Conservation (phyloP, 2,797 vertebrate species). For the Jordanella pulchra region DNA sequence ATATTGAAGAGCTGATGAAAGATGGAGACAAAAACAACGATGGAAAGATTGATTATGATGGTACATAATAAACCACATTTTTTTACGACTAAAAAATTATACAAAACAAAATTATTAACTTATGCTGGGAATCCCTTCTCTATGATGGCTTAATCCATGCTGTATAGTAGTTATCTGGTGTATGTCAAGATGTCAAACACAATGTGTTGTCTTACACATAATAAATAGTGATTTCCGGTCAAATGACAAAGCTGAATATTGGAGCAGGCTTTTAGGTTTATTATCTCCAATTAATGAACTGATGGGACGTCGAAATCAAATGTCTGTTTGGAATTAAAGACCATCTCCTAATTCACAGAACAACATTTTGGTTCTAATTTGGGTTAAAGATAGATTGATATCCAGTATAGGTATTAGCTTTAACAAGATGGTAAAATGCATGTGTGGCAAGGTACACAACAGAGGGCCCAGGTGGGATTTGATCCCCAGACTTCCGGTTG, state of each 20-base stretch:
- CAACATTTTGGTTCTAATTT: background rate
- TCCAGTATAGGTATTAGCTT: background rate
- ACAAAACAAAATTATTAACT: background rate
- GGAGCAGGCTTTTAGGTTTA: background rate
- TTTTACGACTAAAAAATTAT: background rate
- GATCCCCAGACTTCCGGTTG: no score
- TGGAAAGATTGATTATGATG: conserved; percentile 84
- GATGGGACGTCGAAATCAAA: background rate
- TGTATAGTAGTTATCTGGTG: no score
- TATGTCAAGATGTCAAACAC: no score
- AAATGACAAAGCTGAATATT: no score
- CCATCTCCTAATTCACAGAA: background rate
- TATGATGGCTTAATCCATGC: no score
- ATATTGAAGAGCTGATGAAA: conserved; percentile 85
- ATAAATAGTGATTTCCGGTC: no score
- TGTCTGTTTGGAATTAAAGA: background rate
- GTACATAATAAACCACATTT: conserved; percentile 50
- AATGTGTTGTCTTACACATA: no score
- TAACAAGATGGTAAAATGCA: no score
- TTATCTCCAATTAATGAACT: background rate
- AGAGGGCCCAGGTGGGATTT: no score
- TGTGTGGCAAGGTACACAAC: no score
- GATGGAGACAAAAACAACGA: conserved; percentile 86
- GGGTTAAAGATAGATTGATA: background rate
- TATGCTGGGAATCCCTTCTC: background rate